phyloP scores from a whole-genome alignment of 2,113 vertebrate species.

The Heteronetta atricapilla region DNA sequence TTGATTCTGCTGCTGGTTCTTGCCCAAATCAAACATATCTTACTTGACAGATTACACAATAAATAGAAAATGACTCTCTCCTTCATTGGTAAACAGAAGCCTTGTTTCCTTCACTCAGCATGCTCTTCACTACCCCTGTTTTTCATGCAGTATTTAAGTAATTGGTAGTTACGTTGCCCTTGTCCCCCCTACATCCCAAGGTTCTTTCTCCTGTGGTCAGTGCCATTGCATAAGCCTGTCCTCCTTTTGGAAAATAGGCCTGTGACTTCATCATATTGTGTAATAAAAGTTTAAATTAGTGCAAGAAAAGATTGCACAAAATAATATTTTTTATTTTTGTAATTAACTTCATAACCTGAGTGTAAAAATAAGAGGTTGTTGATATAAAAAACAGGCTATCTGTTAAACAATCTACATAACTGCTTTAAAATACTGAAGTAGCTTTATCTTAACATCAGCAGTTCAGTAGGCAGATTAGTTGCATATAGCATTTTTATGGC shows the following conservation, averaged over 20 bases:
- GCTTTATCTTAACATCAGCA: background rate
- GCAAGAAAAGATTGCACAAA: constrained; percentile 6
- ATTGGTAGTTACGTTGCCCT: background rate
- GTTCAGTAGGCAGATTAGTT: background rate
- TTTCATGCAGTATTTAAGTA: constrained; percentile 14
- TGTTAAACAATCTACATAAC: background rate
- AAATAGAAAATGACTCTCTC: background rate
- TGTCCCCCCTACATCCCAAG: background rate
- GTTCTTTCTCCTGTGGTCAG: constrained; percentile 50
- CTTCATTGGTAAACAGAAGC: background rate
- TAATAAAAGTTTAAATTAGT: constrained; percentile 30
- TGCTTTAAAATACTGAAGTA: background rate
- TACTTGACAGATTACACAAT: constrained; percentile 31
- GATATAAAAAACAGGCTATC: background rate
- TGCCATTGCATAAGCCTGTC: background rate
- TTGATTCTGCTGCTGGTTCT: constrained; percentile 58
- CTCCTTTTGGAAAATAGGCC: constrained; percentile 45
- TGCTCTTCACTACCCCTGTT: background rate
- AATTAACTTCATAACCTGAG: background rate
- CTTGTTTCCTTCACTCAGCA: constrained; percentile 14
- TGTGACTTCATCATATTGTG: constrained; percentile 22
- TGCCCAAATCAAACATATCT: constrained; percentile 24
- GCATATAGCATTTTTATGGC: background rate
- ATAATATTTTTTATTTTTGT: background rate
- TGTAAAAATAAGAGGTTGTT: background rate